These are phyloP conservation scores for Geotrupes spiniger DNA, from an alignment of 2,888 invertebrate species.

Conservation along the genomic window DNA sequence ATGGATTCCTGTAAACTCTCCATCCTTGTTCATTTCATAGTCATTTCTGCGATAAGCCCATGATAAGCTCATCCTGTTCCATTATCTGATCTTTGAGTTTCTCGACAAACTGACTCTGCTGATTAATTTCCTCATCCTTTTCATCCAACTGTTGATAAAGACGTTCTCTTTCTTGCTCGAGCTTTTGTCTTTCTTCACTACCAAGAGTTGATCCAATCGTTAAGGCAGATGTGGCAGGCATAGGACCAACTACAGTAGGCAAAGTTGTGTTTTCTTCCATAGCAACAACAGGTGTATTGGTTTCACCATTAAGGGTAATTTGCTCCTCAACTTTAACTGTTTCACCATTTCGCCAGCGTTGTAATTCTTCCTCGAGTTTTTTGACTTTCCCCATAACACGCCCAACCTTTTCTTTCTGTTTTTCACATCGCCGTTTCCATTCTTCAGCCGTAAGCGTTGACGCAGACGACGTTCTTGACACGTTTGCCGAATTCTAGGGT, in stretches of 20 bases:
- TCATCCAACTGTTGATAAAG: conserved; percentile 97
- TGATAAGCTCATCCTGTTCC: conserved; percentile 92
- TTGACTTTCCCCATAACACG: conserved; percentile 89
- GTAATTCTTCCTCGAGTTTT: conserved; percentile 86
- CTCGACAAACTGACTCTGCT: conserved; percentile 94
- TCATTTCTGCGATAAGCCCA: conserved; percentile 85
- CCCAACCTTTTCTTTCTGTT: conserved; percentile 93
- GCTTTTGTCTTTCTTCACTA: conserved; percentile 72
- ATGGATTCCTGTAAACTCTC: conserved; percentile 92
- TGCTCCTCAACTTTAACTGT: conserved; percentile 83
- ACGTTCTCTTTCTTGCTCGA: conserved; percentile 88
- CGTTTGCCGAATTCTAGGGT: conserved; percentile 97
- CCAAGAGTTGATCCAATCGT: conserved; percentile 64
- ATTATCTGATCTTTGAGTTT: conserved; percentile 97
- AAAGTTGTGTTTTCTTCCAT: conserved; percentile 50
- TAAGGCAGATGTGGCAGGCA: conserved; percentile 70
- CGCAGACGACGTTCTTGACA: conserved; percentile 98
- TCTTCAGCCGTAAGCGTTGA: conserved; percentile 99
- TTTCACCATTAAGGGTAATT: conserved; percentile 62
- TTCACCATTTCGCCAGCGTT: conserved; percentile 90
- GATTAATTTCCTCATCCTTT: conserved; percentile 99
- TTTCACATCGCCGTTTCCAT: conserved; percentile 98
- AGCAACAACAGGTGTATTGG: conserved; percentile 70
- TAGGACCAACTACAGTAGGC: conserved; percentile 52
- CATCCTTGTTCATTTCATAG: conserved; percentile 91